Percentiles rank a stretch among this genome's conserved stretches.
Conservation (phyloP, 2,797 vertebrate species). For the Ctenopoma multispine region DNA sequence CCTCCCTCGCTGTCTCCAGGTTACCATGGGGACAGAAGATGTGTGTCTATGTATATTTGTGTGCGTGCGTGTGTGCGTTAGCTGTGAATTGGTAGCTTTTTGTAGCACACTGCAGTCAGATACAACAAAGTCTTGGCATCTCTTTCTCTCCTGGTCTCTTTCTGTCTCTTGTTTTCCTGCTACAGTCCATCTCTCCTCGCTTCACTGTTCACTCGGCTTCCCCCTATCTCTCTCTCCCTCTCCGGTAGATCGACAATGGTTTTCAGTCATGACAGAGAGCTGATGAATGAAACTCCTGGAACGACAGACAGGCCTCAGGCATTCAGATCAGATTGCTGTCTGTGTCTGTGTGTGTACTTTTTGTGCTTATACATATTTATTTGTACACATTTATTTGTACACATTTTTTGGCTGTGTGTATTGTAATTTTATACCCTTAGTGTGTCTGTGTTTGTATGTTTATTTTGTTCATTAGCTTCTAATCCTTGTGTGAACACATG, state of each 20-base stretch:
- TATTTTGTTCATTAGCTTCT: constrained; percentile 6
- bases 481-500: constrained; percentile 4
- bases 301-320: constrained; percentile 48
- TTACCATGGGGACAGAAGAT: constrained; percentile 79
- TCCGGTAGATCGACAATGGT: constrained; percentile 33
- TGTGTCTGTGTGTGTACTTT: constrained; percentile 2
- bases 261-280: constrained; percentile 55
- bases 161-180: neutral
- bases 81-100: constrained; percentile 27
- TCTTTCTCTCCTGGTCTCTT: neutral
- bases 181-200: constrained; percentile 11
- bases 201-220: neutral
- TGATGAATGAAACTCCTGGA: constrained; percentile 69
- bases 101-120: constrained; percentile 49
- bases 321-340: constrained; percentile 42
- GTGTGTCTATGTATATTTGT: constrained; percentile 32
- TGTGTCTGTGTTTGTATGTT: neutral
- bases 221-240: constrained; percentile 23
- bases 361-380: too few species aligned
- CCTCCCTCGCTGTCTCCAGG: constrained; percentile 62
- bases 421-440: constrained; percentile 13
- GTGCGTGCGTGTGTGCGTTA: constrained; percentile 22
- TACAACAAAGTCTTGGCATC: constrained; percentile 28
- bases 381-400: too few species aligned
- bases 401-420: neutral